These are phyloP conservation scores for Heterodera filipjevi DNA, from an alignment of 2,888 invertebrate genomes.

Conservation along the genomic window DNA sequence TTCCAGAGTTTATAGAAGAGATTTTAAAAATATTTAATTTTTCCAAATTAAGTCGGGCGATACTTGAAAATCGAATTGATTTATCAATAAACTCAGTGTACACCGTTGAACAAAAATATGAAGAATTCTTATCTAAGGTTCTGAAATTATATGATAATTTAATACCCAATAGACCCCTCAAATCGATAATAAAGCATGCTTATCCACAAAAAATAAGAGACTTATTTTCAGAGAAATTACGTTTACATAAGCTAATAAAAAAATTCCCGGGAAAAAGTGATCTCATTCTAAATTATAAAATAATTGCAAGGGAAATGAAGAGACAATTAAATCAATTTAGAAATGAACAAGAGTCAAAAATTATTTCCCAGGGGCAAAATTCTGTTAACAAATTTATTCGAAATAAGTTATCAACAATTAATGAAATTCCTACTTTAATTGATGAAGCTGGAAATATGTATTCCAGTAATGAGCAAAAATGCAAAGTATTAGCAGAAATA, in stretches of 20 bases:
- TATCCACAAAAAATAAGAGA: not conserved
- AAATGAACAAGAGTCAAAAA: too few relatives aligned
- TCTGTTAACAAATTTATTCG: not conserved
- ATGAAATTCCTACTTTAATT: not conserved
- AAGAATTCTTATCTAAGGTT: not conserved
- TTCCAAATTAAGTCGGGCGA: not conserved
- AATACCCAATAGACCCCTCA: not conserved
- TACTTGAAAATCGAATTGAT: not conserved
- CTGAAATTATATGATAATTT: not conserved
- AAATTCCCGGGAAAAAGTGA: too few relatives aligned
- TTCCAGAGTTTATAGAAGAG: not conserved
- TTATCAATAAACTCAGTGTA: not conserved
- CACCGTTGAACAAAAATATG: not conserved
- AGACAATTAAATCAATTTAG: too few relatives aligned
- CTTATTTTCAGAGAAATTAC: not conserved
- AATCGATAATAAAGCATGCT: not conserved
- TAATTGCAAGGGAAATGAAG: too few relatives aligned
- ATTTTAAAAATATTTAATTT: not conserved
- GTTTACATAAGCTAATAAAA: not conserved
- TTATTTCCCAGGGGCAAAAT: too few relatives aligned
- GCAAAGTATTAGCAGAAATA: constrained; percentile 2
- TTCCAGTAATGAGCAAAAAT: not conserved
- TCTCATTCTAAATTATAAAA: too few relatives aligned
- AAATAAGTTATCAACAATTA: not conserved
- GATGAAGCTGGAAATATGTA: not conserved